A percentile compares a stretch with the other conserved stretches of the same genome.
These are phyloP conservation scores for Ischnus inquisitorius DNA, from an alignment of 2,888 invertebrate species.

Conservation along the genomic window DNA sequence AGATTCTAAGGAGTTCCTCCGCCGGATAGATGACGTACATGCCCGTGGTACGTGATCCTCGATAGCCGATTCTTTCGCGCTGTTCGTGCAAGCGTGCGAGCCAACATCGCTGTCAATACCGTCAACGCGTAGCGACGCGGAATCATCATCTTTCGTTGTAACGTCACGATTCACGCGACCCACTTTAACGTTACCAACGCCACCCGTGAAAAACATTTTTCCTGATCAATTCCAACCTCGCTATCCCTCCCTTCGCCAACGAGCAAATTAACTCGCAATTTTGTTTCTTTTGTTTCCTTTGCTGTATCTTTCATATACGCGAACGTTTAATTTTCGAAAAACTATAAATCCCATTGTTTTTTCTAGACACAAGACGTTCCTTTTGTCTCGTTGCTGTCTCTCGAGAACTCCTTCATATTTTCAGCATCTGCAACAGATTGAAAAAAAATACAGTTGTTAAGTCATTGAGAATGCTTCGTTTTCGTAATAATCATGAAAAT, in stretches of 20 bases:
- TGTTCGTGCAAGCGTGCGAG: conserved; percentile 72
- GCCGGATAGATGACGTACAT: conserved; percentile 84
- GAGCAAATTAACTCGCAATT: not conserved
- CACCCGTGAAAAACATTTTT: conserved; percentile 69
- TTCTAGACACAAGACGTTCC: not conserved
- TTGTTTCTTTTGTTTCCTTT: not conserved
- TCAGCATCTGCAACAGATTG: not conserved
- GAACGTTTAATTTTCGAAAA: not conserved
- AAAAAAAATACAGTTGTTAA: not conserved
- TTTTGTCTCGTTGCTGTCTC: not conserved
- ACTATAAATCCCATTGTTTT: not conserved
- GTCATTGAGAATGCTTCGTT: not conserved
- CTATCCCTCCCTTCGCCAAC: not conserved
- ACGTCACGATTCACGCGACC: conserved; percentile 64
- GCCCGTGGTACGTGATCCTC: conserved; percentile 74
- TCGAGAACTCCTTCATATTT: not conserved
- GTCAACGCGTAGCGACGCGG: conserved; percentile 43
- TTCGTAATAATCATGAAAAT: not conserved
- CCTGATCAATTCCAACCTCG: conserved; percentile 10
- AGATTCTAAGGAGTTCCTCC: conserved; percentile 82
- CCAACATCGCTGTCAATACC: conserved; percentile 79
- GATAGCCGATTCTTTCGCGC: conserved; percentile 61
- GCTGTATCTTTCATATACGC: not conserved
- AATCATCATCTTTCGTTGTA: conserved; percentile 59
- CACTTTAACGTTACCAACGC: conserved; percentile 28